Conservation (phyloP, 2,113 vertebrate species). For the Catharus bicknelli region DNA sequence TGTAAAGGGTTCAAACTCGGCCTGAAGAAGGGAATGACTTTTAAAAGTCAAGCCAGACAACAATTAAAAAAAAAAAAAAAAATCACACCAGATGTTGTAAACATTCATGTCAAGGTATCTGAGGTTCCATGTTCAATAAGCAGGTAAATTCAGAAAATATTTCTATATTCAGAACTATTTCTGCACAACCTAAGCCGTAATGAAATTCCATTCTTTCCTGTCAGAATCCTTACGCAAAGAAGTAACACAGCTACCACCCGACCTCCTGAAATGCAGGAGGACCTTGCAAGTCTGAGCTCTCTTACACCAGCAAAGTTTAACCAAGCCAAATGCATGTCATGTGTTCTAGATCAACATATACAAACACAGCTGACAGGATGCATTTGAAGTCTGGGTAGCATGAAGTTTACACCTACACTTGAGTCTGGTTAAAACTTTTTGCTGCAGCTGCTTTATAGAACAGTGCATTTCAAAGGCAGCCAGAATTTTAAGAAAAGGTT, state of each 20-base stretch:
- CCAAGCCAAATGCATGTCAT: not conserved
- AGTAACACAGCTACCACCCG: not conserved
- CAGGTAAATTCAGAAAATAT: not conserved
- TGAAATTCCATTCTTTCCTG: not conserved
- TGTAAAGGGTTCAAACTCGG: not conserved
- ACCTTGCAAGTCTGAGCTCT: not conserved
- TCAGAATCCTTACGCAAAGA: not conserved
- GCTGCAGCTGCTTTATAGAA: not conserved
- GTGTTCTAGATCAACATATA: not conserved
- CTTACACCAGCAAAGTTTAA: not conserved
- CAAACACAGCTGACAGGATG: conserved; percentile 26
- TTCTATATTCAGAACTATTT: not conserved
- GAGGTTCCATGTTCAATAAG: not conserved
- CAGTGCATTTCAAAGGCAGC: conserved; percentile 8
- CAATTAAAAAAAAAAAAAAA: not conserved
- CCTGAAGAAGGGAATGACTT: not conserved
- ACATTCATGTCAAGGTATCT: not conserved
- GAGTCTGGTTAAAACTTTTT: not conserved
- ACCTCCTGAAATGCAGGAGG: not conserved
- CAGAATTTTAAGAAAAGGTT: conserved; percentile 12
- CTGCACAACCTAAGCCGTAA: not conserved
- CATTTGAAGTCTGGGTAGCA: not conserved
- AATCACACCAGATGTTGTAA: not conserved
- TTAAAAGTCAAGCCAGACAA: not conserved
- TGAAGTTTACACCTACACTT: conserved; percentile 1